A percentile compares a stretch with the other conserved stretches of the same genome.
These are phyloP conservation scores for Plecotus auritus DNA, from an alignment of 2,113 vertebrate genomes.

Conservation along the genomic window DNA sequence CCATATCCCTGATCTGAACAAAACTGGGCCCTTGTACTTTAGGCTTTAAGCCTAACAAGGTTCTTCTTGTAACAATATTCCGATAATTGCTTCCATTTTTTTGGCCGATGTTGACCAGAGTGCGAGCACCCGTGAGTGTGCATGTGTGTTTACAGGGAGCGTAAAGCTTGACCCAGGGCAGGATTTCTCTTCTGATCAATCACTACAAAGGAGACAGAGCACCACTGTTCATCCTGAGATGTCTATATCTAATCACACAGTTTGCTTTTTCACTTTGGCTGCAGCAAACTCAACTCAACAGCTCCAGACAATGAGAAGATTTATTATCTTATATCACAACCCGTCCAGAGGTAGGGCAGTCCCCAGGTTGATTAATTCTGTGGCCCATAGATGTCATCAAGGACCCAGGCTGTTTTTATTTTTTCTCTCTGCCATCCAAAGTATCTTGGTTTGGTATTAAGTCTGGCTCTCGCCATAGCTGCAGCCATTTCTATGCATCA, in stretches of 20 bases:
- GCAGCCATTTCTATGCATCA: neutral
- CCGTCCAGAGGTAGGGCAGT: neutral
- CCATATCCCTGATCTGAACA: conserved; percentile 54
- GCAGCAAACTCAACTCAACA: conserved; percentile 37
- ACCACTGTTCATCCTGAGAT: neutral
- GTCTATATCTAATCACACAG: conserved; percentile 7
- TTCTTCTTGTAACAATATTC: conserved; percentile 38
- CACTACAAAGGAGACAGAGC: neutral
- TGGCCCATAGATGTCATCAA: neutral
- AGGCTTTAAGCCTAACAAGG: conserved; percentile 6
- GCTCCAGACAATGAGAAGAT: conserved; percentile 34
- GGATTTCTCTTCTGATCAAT: conserved; percentile 19
- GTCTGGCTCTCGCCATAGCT: neutral
- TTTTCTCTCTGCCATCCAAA: neutral
- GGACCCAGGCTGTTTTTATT: neutral
- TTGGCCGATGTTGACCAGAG: neutral
- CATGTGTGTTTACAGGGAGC: neutral
- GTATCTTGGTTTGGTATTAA: conserved; percentile 14
- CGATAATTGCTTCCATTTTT: neutral
- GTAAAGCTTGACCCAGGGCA: conserved; percentile 8
- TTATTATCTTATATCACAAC: conserved; percentile 42
- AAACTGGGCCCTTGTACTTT: conserved; percentile 15
- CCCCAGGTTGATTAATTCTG: conserved; percentile 28
- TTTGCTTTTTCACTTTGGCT: conserved; percentile 26
- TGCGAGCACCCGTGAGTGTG: neutral